A percentile compares a stretch with the other conserved stretches of the same genome.
Conservation (phyloP, 2,888 invertebrate genomes). For the Allolobophora icterica region DNA sequence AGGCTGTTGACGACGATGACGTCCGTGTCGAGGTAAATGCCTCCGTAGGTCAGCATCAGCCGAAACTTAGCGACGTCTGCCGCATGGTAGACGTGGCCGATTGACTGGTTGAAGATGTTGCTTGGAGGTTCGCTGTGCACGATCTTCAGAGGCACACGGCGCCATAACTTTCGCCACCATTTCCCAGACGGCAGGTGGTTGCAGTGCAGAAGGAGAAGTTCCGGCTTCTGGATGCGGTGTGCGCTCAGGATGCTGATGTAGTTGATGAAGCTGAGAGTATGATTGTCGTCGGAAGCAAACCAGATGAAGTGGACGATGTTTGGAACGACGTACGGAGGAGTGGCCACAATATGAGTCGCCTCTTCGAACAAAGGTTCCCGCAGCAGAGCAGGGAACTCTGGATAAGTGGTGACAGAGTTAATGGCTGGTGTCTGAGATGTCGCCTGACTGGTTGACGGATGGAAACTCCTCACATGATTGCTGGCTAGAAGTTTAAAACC, state of each 20-base stretch:
- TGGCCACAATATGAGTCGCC: background rate
- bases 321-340: constrained; percentile 42
- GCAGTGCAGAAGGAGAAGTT: constrained; percentile 47
- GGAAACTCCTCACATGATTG: no score
- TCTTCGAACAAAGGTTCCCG: background rate
- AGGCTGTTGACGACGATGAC: constrained; percentile 48
- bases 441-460: no score
- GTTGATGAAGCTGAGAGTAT: constrained; percentile 44
- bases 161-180: constrained; percentile 48
- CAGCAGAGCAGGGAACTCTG: background rate
- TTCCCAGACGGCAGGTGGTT: constrained; percentile 46
- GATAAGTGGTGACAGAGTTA: background rate
- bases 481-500: no score
- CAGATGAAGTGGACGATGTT: constrained; percentile 50
- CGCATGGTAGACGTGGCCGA: constrained; percentile 43
- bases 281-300: constrained; percentile 35
- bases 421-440: no score
- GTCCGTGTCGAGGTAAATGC: constrained; percentile 50
- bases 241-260: constrained; percentile 49
- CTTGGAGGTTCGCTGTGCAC: constrained; percentile 41
- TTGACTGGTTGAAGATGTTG: constrained; percentile 38
- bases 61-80: constrained; percentile 48
- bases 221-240: constrained; percentile 47
- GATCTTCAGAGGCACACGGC: constrained; percentile 39
- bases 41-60: constrained; percentile 47